These are phyloP conservation scores for Napeogenes sylphis DNA, from an alignment of 2,888 invertebrate species.

Conservation along the genomic window DNA sequence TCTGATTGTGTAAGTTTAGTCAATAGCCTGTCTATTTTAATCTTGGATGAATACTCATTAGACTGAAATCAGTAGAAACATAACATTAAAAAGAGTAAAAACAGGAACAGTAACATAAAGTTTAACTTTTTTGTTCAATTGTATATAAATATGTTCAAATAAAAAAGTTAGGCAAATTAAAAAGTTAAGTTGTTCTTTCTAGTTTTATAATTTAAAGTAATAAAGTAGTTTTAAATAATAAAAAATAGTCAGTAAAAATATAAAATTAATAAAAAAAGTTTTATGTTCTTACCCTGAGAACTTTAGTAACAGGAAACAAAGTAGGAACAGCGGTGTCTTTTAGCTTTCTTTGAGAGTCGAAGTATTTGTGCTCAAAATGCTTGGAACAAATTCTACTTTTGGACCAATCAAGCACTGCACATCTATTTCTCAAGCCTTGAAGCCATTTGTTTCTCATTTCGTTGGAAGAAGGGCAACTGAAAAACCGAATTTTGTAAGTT, in stretches of 20 bases:
- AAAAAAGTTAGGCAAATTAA: too few species aligned
- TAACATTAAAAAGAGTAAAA: background rate
- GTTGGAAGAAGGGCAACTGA: constrained; percentile 52
- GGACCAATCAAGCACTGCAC: constrained; percentile 55
- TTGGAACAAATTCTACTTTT: constrained; percentile 64
- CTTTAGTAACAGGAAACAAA: constrained; percentile 44
- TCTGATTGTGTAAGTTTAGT: constrained; percentile 53
- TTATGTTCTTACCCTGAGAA: constrained; percentile 38
- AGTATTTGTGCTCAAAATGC: constrained; percentile 62
- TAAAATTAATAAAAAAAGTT: too few species aligned
- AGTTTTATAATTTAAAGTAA: too few species aligned
- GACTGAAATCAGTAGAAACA: constrained; percentile 20
- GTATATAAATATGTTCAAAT: too few species aligned
- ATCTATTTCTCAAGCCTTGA: constrained; percentile 53
- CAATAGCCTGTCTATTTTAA: constrained; percentile 50
- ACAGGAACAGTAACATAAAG: too few species aligned
- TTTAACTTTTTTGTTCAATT: too few species aligned
- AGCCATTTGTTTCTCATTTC: constrained; percentile 65
- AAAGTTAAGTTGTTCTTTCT: too few species aligned
- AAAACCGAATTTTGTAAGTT: constrained; percentile 21
- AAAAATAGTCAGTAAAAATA: too few species aligned
- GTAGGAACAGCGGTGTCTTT: constrained; percentile 61
- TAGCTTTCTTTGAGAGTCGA: constrained; percentile 55
- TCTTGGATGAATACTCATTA: constrained; percentile 30
- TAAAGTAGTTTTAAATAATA: too few species aligned